These are phyloP conservation scores for Ovis aries DNA, from an alignment of 2,113 vertebrate genomes.

Conservation along the genomic window DNA sequence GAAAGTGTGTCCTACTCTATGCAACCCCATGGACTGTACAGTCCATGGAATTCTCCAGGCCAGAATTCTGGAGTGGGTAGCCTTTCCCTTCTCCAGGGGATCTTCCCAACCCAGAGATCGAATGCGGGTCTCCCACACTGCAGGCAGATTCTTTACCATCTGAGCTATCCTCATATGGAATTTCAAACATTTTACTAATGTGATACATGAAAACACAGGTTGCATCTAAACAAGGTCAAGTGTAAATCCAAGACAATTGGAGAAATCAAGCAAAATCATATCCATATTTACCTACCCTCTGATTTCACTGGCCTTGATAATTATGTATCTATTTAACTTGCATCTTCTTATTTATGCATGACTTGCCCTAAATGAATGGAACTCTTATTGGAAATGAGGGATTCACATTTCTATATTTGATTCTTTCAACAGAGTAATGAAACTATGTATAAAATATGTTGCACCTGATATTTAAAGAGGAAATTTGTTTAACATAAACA, in stretches of 20 bases:
- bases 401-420: not conserved
- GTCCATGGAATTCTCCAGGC: too few species aligned
- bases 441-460: slow-evolving; percentile 33
- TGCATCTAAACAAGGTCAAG: not conserved
- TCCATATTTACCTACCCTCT: not conserved
- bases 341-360: not conserved
- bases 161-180: not conserved
- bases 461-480: slow-evolving; percentile 45
- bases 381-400: not conserved
- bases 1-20: too few species aligned
- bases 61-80: too few species aligned
- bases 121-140: too few species aligned
- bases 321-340: not conserved
- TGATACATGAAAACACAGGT: not conserved
- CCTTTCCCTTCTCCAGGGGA: too few species aligned
- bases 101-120: too few species aligned
- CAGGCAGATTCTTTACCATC: too few species aligned
- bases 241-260: not conserved
- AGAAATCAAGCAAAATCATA: not conserved
- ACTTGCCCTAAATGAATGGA: not conserved
- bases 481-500: slow-evolving; percentile 65
- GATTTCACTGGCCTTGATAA: not conserved
- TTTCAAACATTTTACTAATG: not conserved
- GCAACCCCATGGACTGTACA: too few species aligned
- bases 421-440: not conserved